Evolutionary conservation across 2,888 invertebrate genomes (phyloP), one percentile per base, ranked within the genome.

Genomic region (Eilema depressum): DNA sequence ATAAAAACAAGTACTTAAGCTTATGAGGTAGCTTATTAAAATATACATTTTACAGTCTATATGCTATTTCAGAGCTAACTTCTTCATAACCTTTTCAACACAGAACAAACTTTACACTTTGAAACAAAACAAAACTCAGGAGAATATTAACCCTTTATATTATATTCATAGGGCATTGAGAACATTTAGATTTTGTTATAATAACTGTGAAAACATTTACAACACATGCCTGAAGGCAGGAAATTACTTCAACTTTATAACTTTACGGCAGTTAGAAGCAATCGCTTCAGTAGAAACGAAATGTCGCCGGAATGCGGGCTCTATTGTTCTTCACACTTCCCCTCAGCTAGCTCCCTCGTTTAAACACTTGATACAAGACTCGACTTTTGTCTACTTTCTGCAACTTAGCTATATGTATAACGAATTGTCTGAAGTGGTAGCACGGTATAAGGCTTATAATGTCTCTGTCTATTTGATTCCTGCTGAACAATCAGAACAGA

Each of bases 321-420:
- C 86, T 78, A 86, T 89, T 90, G 88, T 89, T 86, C 86, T 88
- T 87, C 85, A 75, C 76, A 75, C 78, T 75, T 80, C 83, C 81
- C 79, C 82, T 82, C 76, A 80, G 81, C 81, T 80, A 80, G 81
- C 81, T 80, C 81, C 79, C 71, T 78, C 83, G 82, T 80, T 88
- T 83, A 83, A 84, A 78, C 79, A 84, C 83, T 86, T 87, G 84
- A 87, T 84, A 83, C 72, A 74, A 66, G 60, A 63, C 62, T 66
- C 68, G 25, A 33, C 72, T 72, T 79, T 82, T 80, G 78, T 81
- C 77, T 78, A 30, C 71, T 71, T 75, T 78, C 73, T 62, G 69
- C 75, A 73, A 73, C 66, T 47, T 68, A 41, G n/a, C 57, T 68
- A 61, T 69, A 71, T 60, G 63, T 72, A 70, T 68, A 63, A 14